Base-by-base conservation (phyloP, 2,797 vertebrate genomes). In the Brachymystax lenok region DNA sequence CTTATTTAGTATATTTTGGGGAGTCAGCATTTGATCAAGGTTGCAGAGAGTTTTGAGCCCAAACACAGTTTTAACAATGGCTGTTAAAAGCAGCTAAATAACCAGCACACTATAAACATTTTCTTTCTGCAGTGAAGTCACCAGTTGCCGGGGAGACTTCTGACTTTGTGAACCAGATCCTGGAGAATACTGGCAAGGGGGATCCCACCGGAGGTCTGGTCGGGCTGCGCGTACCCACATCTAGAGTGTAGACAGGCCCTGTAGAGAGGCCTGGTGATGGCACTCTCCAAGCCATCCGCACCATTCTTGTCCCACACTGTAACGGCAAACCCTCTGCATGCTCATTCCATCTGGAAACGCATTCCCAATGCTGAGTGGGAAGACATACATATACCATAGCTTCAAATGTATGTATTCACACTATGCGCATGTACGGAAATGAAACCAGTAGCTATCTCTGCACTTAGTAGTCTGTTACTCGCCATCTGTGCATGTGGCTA, bases 101-200 rank as follows among this genome's bases (percentile, higher is more conserved):
- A 3, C 51, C 8, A 10, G n/a, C 24, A 59, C 51, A n/a, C n/a
- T 12, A 10, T 64, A 33, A 61, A n/a, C 33, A 30, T 56, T 56
- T 50, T 85, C 21, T 19, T 27, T 16, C 16, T 84, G 50, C 94
- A 94, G 93, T 89, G 95, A 94, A 96, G 72, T 92, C 97, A 30
- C 96, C 97, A 78, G 98, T 99, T 75, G 97, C 97, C 56, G 96
- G 98, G 73, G 96, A 99, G 94, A 99, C 98, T 28, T 99, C 98
- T 12, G 98, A 99, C 88, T 99, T 99, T 64, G 98, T 99, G 88
- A 99, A 99, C 94, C 97, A 98, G 86, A 98, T 99, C 87, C 94
- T 99, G 94, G 98, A 99, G 93, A 98, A 95, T 93, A 99, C 98
- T 0, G 96, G 97, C 52, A 95, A 95, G 51, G 98, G 98, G 64